phyloP scores from a whole-genome alignment of 1,140 invertebrate genomes.

The Thaumetopoea pityocampa region DNA sequence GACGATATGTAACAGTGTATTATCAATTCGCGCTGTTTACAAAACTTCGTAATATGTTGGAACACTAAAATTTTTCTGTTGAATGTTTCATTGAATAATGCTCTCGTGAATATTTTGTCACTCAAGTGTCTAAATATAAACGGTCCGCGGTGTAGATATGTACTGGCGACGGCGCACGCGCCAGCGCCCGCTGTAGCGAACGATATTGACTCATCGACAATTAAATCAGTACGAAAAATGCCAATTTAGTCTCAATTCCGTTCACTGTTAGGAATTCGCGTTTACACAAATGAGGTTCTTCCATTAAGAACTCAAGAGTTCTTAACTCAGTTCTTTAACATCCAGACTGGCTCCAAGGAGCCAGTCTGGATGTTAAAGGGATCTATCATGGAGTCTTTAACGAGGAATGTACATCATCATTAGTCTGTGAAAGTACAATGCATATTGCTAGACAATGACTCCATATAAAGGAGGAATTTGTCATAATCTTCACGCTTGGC shows the following conservation, averaged over 20 bases:
- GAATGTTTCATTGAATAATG: constrained; percentile 13
- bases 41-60: constrained; percentile 3
- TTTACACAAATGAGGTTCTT: constrained; percentile 5
- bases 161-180: constrained; percentile 17
- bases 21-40: constrained; percentile 3
- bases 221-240: constrained; percentile 24
- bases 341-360: no score
- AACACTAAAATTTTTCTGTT: constrained; percentile 17
- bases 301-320: no score
- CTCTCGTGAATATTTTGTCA: constrained; percentile 25
- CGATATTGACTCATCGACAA: constrained; percentile 26
- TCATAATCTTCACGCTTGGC: no score
- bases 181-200: constrained; percentile 8
- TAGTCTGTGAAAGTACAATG: no score
- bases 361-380: no score
- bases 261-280: no score
- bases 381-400: no score
- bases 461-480: no score
- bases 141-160: constrained; percentile 18
- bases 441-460: no score
- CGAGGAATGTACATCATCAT: no score
- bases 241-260: no score
- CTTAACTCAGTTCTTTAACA: no score
- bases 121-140: constrained; percentile 32
- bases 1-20: background rate